Percentiles rank a stretch among this genome's conserved stretches.
These are phyloP conservation scores for Aricia agestis DNA, from an alignment of 1,140 invertebrate species.

Conservation along the genomic window DNA sequence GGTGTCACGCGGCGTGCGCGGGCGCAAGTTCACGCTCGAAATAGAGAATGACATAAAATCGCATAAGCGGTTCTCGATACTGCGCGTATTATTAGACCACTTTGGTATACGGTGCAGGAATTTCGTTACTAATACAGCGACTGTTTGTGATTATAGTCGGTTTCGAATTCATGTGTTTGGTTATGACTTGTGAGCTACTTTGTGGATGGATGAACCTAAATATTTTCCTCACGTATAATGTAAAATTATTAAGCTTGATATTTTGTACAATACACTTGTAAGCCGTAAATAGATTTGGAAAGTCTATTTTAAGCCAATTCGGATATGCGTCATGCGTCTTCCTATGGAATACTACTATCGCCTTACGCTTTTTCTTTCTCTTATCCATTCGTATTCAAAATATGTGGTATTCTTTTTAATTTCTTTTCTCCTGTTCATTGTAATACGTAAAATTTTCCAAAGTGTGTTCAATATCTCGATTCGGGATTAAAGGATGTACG, in stretches of 20 bases:
- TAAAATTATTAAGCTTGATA: too few relatives aligned
- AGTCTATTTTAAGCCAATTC: not conserved
- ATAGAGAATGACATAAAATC: constrained; percentile 72
- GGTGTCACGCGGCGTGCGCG: constrained; percentile 25
- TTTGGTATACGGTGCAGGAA: not conserved
- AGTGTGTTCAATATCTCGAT: not conserved
- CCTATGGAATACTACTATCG: not conserved
- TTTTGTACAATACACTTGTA: too few relatives aligned
- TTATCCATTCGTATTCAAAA: too few relatives aligned
- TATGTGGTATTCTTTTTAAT: too few relatives aligned
- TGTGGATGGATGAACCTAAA: not conserved
- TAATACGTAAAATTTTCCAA: too few relatives aligned
- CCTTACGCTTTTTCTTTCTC: too few relatives aligned
- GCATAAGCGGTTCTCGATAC: constrained; percentile 56
- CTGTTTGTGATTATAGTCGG: not conserved
- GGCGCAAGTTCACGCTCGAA: constrained; percentile 59
- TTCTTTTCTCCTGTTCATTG: not conserved
- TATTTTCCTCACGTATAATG: not conserved
- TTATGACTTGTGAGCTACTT: not conserved
- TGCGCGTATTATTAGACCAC: constrained; percentile 3
- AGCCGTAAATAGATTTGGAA: too few relatives aligned
- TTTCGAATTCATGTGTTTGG: not conserved
- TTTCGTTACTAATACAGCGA: not conserved
- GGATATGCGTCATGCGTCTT: not conserved
- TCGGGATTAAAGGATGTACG: constrained; percentile 14